A percentile compares a stretch with the other conserved stretches of the same genome.
Evolutionary conservation across 2,888 invertebrate species (phyloP).

Genomic region (Eupithecia centaureata): DNA sequence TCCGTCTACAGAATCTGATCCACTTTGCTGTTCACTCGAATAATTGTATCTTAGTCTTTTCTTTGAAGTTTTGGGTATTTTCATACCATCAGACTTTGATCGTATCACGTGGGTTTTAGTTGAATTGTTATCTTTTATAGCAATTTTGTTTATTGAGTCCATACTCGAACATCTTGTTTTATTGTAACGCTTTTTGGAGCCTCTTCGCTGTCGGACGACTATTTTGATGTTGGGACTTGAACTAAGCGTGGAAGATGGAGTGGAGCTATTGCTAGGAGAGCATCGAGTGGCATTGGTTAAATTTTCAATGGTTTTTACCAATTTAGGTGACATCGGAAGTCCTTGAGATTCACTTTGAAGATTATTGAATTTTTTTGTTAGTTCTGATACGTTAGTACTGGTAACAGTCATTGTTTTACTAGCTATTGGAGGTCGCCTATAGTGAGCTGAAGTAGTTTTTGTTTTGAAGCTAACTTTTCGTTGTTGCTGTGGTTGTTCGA

Average conservation of each 20-base stretch:
- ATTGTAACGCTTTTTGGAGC: conserved; percentile 76
- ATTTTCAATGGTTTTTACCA: conserved; percentile 81
- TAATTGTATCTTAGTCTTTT: conserved; percentile 70
- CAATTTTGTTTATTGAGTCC: conserved; percentile 75
- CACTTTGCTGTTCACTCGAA: conserved; percentile 69
- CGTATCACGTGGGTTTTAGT: conserved; percentile 70
- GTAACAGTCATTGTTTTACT: conserved; percentile 78
- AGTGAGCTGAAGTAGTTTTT: conserved; percentile 76
- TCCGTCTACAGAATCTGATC: conserved; percentile 74
- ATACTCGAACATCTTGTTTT: conserved; percentile 80
- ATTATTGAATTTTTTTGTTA: conserved; percentile 88
- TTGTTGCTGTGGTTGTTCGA: conserved; percentile 69
- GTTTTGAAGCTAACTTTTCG: conserved; percentile 86
- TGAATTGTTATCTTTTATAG: conserved; percentile 59
- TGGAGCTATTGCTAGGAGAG: conserved; percentile 73
- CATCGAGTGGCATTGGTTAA: conserved; percentile 61
- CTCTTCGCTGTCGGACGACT: conserved; percentile 71
- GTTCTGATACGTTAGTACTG: conserved; percentile 86
- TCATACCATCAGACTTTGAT: conserved; percentile 78
- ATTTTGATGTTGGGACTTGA: conserved; percentile 81
- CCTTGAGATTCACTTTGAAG: conserved; percentile 78
- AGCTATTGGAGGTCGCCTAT: conserved; percentile 71
- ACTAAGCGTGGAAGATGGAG: conserved; percentile 75
- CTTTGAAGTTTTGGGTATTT: conserved; percentile 73
- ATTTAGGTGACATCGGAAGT: conserved; percentile 81